Base-by-base conservation (phyloP, 2,113 vertebrate species). In the Bubo bubo region DNA sequence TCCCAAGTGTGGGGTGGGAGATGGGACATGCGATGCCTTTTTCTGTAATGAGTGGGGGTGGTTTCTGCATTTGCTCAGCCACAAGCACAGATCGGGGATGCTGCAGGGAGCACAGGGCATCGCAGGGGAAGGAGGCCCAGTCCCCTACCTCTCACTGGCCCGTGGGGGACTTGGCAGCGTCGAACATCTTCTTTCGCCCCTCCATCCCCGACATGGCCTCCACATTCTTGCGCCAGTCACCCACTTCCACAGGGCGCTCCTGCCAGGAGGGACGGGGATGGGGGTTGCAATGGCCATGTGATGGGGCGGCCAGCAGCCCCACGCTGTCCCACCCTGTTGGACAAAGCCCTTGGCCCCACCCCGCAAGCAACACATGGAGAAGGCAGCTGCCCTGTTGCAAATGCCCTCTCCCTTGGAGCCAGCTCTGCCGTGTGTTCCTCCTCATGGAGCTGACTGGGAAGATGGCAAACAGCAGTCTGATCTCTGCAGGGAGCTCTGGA, bases 131-230 rank as follows among this genome's bases (percentile, higher is more conserved):
- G 52, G 24, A 6, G 15, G 39, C 58, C 60, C 6, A 0, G 30
- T 41, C 37, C 59, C 53, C 45, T 94, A 98, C 98, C 98, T 98
- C 68, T 98, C 98, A 98, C 93, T 98, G 98, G 23, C 97, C 93
- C 2, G 98, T 98, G 4, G 98, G 98, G 28, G 98, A 97, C 88
- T 98, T 99, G 86, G 99, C 99, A 18, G 99, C 99, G 1, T 99
- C 99, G 0, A 99, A 99, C 99, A 99, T 99, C 98, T 99, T 99
- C 98, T 99, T 99, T 59, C 99, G 97, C 21, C 99, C 99, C 93
- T 99, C 99, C 99, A 99, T 99, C 37, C 99, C 99, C 0, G 99
- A 99, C 99, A 99, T 99, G 97, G 99, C 99, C 80, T 99, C 99
- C 95, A 99, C 99, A 0, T 99, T 99, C 98, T 99, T 99, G 94